These are phyloP conservation scores for Phortica okadai DNA, from an alignment of 2,888 invertebrate species.

Conservation along the genomic window DNA sequence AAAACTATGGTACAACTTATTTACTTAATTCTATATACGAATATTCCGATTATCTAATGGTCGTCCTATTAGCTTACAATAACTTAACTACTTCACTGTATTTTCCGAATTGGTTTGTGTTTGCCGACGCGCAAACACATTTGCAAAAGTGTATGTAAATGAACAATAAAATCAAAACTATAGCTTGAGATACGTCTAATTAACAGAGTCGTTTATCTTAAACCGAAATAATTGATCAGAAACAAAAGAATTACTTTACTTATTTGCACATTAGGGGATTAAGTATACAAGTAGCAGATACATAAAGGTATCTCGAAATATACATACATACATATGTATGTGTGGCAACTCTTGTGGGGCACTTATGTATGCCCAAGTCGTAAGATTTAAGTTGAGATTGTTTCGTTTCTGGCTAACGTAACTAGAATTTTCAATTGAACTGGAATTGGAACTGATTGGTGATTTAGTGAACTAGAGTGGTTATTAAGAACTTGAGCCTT, in stretches of 20 bases:
- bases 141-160: slow-evolving; percentile 38
- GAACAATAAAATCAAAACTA: neutral
- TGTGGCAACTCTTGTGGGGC: neutral
- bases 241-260: neutral
- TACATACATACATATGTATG: neutral
- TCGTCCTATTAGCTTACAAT: slow-evolving; percentile 47
- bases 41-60: slow-evolving; percentile 43
- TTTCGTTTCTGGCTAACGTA: neutral
- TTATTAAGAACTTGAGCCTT: neutral
- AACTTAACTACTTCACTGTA: slow-evolving; percentile 75
- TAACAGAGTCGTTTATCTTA: neutral
- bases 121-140: slow-evolving; percentile 28
- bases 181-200: neutral
- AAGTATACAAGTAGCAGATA: neutral
- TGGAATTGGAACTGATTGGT: slow-evolving; percentile 7
- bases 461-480: neutral
- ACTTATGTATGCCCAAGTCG: neutral
- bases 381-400: no score
- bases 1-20: slow-evolving; percentile 23
- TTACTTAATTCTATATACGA: slow-evolving; percentile 2
- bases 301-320: neutral
- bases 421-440: neutral
- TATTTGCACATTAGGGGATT: neutral
- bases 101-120: slow-evolving; percentile 70
- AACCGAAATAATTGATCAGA: slow-evolving; percentile 31